phyloP scores from a whole-genome alignment of 2,888 invertebrate species.

The Lingula anatina region DNA sequence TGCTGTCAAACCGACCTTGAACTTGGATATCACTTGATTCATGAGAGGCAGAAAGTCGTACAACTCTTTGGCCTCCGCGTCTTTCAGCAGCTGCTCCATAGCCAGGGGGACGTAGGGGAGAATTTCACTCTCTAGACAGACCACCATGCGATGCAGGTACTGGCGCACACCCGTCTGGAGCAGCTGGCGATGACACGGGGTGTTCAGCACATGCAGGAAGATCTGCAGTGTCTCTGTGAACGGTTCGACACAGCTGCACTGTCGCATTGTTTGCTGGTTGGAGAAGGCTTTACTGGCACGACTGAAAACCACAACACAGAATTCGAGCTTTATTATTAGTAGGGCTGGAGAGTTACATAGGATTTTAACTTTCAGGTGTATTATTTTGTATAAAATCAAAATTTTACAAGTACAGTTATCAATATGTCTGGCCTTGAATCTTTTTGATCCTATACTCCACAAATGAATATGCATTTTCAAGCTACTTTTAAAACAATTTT shows the following conservation, averaged over 20 bases:
- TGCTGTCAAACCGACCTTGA: conserved; percentile 54
- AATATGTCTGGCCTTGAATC: no score
- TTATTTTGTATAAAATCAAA: background rate
- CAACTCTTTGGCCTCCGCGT: conserved; percentile 47
- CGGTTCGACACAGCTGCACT: conserved; percentile 55
- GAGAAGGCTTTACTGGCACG: conserved; percentile 60
- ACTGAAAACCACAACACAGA: conserved; percentile 38
- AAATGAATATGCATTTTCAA: no score
- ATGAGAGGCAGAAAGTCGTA: conserved; percentile 59
- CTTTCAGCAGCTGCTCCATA: conserved; percentile 54
- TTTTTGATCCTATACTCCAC: no score
- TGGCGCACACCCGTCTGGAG: conserved; percentile 56
- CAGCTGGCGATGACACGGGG: conserved; percentile 36
- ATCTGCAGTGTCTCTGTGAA: conserved; percentile 56
- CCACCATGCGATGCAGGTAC: conserved; percentile 59
- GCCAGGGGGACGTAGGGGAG: conserved; percentile 57
- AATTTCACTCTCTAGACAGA: conserved; percentile 58
- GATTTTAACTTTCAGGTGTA: background rate
- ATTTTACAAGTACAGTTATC: background rate
- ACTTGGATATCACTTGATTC: conserved; percentile 59
- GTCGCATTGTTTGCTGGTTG: conserved; percentile 56
- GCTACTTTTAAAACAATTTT: no score
- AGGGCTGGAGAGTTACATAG: background rate
- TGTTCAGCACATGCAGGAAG: conserved; percentile 55
- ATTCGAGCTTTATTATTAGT: no score